Percentiles rank a stretch among this genome's conserved stretches.
Conservation (phyloP, 2,797 vertebrate genomes). For the Botia kubotai region DNA sequence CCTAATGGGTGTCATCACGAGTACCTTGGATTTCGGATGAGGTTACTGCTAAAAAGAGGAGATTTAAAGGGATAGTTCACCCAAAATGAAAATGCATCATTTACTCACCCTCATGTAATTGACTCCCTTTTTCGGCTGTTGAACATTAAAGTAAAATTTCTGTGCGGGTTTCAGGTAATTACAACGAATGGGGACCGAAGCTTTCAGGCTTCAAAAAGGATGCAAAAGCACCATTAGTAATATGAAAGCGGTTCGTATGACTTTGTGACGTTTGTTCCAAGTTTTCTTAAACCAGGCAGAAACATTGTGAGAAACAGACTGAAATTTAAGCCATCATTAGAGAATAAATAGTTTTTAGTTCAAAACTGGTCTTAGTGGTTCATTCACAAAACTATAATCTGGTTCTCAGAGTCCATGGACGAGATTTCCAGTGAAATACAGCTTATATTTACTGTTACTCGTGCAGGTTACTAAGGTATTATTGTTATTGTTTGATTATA, state of each 20-base stretch:
- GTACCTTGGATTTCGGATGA: slow-evolving; percentile 21
- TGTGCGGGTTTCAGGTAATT: neutral
- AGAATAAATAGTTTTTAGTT: neutral
- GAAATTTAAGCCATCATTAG: neutral
- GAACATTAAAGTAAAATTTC: neutral
- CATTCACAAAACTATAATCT: neutral
- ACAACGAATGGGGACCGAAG: neutral
- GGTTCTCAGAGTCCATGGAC: neutral
- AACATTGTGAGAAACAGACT: neutral
- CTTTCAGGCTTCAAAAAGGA: neutral
- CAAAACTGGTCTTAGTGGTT: neutral
- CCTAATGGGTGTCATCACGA: slow-evolving; percentile 33
- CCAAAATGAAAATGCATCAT: neutral
- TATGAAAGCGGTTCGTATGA: neutral
- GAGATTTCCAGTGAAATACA: neutral
- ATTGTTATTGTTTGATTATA: no score
- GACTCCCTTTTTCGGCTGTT: neutral
- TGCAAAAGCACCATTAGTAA: neutral
- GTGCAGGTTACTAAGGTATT: no score
- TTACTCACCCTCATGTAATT: neutral
- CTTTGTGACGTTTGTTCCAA: no score
- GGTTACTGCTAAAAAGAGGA: slow-evolving; percentile 21
- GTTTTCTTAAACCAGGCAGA: neutral
- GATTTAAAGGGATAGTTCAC: neutral
- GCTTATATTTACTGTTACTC: no score